phyloP scores from a whole-genome alignment of 2,113 vertebrate genomes.

The Semicossyphus pulcher region DNA sequence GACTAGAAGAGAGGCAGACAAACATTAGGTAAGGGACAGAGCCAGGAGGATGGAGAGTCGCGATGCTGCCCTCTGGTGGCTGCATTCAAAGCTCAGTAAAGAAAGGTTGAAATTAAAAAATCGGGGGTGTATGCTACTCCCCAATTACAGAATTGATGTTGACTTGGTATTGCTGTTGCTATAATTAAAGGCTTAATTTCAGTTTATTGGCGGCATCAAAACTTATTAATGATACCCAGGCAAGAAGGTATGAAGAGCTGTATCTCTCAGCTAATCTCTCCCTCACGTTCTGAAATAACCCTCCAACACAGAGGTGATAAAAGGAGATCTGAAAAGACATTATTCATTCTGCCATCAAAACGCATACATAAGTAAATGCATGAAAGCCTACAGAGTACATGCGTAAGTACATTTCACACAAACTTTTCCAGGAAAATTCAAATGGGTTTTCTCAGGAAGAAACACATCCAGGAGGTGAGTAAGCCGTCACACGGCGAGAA shows the following conservation, averaged over 20 bases:
- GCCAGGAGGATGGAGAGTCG: slow-evolving; percentile 14
- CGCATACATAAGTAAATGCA: background rate
- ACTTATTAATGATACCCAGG: background rate
- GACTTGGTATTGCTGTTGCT: background rate
- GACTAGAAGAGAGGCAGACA: slow-evolving; percentile 81
- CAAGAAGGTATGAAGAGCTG: background rate
- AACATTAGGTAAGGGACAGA: slow-evolving; percentile 42
- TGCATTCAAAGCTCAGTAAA: background rate
- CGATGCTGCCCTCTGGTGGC: slow-evolving; percentile 61
- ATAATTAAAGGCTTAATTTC: background rate
- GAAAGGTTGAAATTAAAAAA: slow-evolving; percentile 1
- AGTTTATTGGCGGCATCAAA: background rate
- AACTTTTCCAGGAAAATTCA: slow-evolving; percentile 24
- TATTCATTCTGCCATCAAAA: background rate
- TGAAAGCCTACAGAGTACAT: background rate
- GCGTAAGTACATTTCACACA: slow-evolving; percentile 5
- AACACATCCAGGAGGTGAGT: slow-evolving; percentile 21
- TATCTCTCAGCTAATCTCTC: slow-evolving; percentile 15
- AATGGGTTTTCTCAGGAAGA: slow-evolving; percentile 21
- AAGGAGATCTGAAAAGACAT: slow-evolving; percentile 6
- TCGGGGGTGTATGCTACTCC: background rate
- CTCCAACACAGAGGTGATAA: background rate
- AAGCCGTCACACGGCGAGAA: slow-evolving; percentile 20
- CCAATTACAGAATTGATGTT: background rate
- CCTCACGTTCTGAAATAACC: slow-evolving; percentile 12